phyloP scores from a whole-genome alignment of 2,888 invertebrate genomes.

The Ichneumon xanthorius region DNA sequence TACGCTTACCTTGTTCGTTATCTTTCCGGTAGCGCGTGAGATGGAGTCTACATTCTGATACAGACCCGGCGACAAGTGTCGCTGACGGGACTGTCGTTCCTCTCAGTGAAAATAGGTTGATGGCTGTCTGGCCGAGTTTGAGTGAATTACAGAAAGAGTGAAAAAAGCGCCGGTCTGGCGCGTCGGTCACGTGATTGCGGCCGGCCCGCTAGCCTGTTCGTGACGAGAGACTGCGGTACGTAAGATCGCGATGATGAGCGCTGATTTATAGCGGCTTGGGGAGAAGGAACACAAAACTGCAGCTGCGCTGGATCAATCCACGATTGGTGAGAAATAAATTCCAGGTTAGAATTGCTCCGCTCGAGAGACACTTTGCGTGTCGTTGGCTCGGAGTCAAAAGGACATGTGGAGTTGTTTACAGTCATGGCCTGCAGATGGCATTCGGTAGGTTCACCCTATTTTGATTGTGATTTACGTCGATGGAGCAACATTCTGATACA shows the following conservation, averaged over 20 bases:
- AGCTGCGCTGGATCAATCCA: constrained; percentile 18
- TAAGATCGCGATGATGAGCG: constrained; percentile 15
- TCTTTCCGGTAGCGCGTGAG: constrained; percentile 75
- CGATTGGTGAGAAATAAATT: background rate
- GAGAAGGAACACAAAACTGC: background rate
- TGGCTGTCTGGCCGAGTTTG: constrained; percentile 44
- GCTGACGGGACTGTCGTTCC: constrained; percentile 79
- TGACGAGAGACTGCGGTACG: background rate
- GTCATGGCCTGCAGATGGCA: background rate
- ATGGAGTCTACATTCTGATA: constrained; percentile 79
- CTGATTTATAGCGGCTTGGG: background rate
- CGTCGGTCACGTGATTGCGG: constrained; percentile 22
- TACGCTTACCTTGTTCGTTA: constrained; percentile 76
- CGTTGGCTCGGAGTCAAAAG: background rate
- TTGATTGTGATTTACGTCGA: constrained; percentile 81
- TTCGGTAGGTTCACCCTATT: constrained; percentile 73
- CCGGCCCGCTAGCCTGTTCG: background rate
- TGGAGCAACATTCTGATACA: constrained; percentile 78
- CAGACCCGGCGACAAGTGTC: constrained; percentile 84
- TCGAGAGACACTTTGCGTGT: background rate
- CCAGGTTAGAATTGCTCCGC: background rate
- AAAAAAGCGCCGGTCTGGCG: constrained; percentile 1
- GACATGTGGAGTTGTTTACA: background rate
- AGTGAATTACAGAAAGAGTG: background rate
- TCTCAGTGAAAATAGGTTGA: constrained; percentile 57